Conservation (phyloP, 2,888 invertebrate species). For the Tholera decimalis region DNA sequence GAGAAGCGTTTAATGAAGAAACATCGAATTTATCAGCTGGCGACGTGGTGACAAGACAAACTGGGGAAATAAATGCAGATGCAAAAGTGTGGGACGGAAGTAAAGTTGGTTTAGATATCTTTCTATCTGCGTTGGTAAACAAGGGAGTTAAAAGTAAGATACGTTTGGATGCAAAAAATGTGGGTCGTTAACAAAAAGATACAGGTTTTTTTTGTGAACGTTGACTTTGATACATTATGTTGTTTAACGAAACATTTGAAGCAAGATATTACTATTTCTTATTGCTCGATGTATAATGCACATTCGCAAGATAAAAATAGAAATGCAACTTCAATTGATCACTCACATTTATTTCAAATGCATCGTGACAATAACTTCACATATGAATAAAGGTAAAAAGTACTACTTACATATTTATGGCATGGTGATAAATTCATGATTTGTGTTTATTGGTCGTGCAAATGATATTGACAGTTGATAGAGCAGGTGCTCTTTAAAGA, state of each 20-base stretch:
- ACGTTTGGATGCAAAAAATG: slow-evolving; percentile 17
- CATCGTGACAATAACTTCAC: slow-evolving; percentile 31
- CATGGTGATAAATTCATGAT: slow-evolving; percentile 37
- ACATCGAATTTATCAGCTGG: slow-evolving; percentile 70
- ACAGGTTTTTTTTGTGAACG: neutral
- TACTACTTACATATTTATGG: slow-evolving; percentile 34
- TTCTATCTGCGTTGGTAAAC: slow-evolving; percentile 8
- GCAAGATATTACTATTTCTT: neutral
- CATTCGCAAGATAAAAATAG: slow-evolving; percentile 1
- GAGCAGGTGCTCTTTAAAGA: slow-evolving; percentile 51
- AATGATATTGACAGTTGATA: slow-evolving; percentile 47
- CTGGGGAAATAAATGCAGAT: slow-evolving; percentile 51
- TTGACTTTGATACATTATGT: neutral
- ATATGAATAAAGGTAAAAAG: slow-evolving; percentile 39
- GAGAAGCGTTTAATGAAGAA: slow-evolving; percentile 65
- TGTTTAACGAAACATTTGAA: neutral
- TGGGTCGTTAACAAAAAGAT: neutral
- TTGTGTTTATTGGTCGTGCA: slow-evolving; percentile 37
- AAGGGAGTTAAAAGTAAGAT: neutral
- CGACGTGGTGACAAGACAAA: slow-evolving; percentile 62
- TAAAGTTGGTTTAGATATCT: neutral
- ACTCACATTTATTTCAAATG: slow-evolving; percentile 19
- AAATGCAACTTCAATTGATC: slow-evolving; percentile 28
- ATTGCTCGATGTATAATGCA: neutral
- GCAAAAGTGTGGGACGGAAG: slow-evolving; percentile 47